Percentiles rank a stretch among this genome's conserved stretches.
These are phyloP conservation scores for Lithophane semibrunnea DNA, from an alignment of 2,888 invertebrate genomes.

Conservation along the genomic window DNA sequence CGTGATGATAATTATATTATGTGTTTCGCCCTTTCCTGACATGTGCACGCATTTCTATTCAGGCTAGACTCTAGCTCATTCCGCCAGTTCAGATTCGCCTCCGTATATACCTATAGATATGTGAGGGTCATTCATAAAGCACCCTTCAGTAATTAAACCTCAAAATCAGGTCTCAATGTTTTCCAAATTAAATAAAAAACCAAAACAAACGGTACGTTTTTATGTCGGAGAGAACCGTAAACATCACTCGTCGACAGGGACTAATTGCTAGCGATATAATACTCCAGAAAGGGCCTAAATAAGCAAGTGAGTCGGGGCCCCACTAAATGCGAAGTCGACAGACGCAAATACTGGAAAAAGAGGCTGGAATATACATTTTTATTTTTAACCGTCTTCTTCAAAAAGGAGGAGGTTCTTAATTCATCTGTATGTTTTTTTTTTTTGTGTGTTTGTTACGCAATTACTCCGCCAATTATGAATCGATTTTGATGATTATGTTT, in stretches of 20 bases:
- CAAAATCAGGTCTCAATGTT: slow-evolving; percentile 54
- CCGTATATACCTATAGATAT: no score
- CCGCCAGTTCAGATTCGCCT: no score
- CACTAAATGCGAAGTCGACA: slow-evolving; percentile 29
- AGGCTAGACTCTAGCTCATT: no score
- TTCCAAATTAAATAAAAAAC: slow-evolving; percentile 61
- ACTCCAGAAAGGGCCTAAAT: slow-evolving; percentile 66
- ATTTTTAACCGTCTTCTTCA: no score
- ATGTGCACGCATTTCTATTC: no score
- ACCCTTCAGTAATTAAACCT: slow-evolving; percentile 44
- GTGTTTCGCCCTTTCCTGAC: no score
- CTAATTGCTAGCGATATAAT: slow-evolving; percentile 71
- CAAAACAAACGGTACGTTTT: slow-evolving; percentile 58
- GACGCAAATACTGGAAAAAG: neutral
- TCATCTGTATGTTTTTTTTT: no score
- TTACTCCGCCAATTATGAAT: no score
- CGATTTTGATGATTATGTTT: no score
- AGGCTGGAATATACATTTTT: neutral
- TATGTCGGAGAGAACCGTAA: slow-evolving; percentile 53
- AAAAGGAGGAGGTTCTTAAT: no score
- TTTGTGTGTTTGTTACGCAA: no score
- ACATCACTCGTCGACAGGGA: slow-evolving; percentile 66
- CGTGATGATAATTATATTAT: no score
- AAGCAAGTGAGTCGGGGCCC: slow-evolving; percentile 52
- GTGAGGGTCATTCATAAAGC: neutral